Base-by-base conservation (phyloP, 2,888 invertebrate species). In the Cheilosia variabilis region DNA sequence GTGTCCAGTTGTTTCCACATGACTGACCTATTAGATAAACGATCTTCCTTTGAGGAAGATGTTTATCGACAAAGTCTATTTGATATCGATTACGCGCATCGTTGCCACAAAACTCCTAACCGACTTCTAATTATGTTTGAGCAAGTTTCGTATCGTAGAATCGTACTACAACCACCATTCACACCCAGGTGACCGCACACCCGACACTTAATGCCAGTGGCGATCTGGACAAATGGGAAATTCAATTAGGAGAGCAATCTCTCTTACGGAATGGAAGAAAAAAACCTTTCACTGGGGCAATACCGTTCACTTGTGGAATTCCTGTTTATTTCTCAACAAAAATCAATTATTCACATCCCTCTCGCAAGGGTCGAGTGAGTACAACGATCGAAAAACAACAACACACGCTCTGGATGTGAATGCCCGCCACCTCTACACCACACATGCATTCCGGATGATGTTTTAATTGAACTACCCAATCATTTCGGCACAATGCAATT, bases 381-480 rank as follows among this genome's bases (percentile, higher is more conserved):
- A 50, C 55, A 58, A 66, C 60, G 50, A 57, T 55, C 68, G 55
- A 68, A 78, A 68, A 78, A 73, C 37, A 71, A 69, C 55, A 31
- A 31, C 9, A 31, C 31, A 9, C 2, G 50, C 13, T 62, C 27
- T 45, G n/a, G 13, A 55, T 17, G 37, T 13, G 37, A 37, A 15
- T 24, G 7, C 15, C 27, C n/a, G 34, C 2, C 34, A 31, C 60
- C 31, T 19, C 27, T 27, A 6, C 13, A 55, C 7, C 31, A 34
- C 17, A 22, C 22, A 66, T 60, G 53, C 55, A 53, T 62, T 47
- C 41, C 63, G 57, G 63, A 78, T 83, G 83, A 72, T 73, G 55
- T 73, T 83, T 83, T 83, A 83, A 83, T 83, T 83, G 83, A 79
- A 83, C 83, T 73, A 66, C 83, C 83, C 78, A 83, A 83, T 83